Percentiles rank a stretch among this genome's conserved stretches.
phyloP scores from a whole-genome alignment of 2,797 vertebrate genomes.

The Tarsius wallacei region DNA sequence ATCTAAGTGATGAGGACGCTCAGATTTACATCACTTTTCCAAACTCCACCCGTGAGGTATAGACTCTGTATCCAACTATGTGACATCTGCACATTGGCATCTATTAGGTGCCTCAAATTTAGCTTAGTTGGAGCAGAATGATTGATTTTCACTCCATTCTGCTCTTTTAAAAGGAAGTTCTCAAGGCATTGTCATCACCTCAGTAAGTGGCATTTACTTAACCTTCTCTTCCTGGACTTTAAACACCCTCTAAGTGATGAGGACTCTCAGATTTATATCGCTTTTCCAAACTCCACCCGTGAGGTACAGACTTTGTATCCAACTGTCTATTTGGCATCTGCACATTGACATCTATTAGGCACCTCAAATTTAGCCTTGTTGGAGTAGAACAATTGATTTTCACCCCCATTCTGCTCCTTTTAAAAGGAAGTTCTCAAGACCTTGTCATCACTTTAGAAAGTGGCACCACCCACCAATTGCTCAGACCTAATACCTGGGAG shows the following conservation, averaged over 20 bases:
- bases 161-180: neutral
- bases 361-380: neutral
- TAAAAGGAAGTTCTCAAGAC: neutral
- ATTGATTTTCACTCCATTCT: neutral
- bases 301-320: neutral
- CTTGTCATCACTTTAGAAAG: neutral
- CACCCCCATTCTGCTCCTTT: neutral
- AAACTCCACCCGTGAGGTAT: neutral
- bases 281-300: neutral
- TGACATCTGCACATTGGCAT: neutral
- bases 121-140: neutral
- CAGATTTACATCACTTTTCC: neutral
- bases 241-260: neutral
- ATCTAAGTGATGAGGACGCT: neutral
- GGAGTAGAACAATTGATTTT: neutral
- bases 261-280: neutral
- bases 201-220: no score
- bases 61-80: neutral
- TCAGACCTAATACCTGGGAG: neutral
- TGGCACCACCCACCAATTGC: fast-evolving
- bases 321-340: neutral
- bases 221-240: no score
- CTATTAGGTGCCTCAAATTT: neutral
- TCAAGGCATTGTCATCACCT: neutral
- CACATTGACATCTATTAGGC: neutral